Base-by-base conservation (phyloP, 2,888 invertebrate genomes). In the Lepeophtheirus nordmannii region DNA sequence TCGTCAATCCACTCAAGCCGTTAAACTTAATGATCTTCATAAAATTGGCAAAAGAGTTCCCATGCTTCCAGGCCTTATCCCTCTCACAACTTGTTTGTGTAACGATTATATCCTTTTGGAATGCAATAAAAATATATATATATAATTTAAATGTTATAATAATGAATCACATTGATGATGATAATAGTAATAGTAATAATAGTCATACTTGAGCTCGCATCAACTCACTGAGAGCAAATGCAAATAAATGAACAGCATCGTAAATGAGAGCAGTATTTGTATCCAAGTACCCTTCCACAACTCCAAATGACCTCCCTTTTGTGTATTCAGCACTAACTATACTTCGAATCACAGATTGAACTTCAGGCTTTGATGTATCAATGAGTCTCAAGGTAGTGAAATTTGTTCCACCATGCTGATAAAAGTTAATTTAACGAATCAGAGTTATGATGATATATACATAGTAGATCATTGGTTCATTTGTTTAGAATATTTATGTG, bases 191-290 rank as follows among this genome's bases (percentile, higher is more conserved):
- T 30, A 3, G 1, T 65, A 63, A 14, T 11, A 57, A 8, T 11
- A 20, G 5, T 22, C 57, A 22, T 14, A 57, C 60, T 59, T 59
- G n/a, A 70, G 62, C 68, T 69, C 69, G 20, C 37, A n/a, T 70
- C 73, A 92, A 80, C 75, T 91, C 89, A 74, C 91, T 88, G 65
- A 96, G 79, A 2, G 92, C 93, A 76, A 87, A 89, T 63, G 92
- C 88, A 76, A 94, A 93, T 70, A 94, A 81, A 78, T 89, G 86
- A 64, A 94, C 93, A 1, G 93, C 92, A 75, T 96, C 96, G 76
- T 93, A 94, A 85, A 94, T 92, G 68, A 96, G 78, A 1, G 94
- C 94, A 12, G 92, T 91, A 79, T 93, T 92, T 65, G 92, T 89
- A 90, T 91, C 64, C 11, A 64, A 37, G 12, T 64, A 56, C 23